These are phyloP conservation scores for Deladenus siricidicola DNA, from an alignment of 2,888 invertebrate genomes.

Conservation along the genomic window DNA sequence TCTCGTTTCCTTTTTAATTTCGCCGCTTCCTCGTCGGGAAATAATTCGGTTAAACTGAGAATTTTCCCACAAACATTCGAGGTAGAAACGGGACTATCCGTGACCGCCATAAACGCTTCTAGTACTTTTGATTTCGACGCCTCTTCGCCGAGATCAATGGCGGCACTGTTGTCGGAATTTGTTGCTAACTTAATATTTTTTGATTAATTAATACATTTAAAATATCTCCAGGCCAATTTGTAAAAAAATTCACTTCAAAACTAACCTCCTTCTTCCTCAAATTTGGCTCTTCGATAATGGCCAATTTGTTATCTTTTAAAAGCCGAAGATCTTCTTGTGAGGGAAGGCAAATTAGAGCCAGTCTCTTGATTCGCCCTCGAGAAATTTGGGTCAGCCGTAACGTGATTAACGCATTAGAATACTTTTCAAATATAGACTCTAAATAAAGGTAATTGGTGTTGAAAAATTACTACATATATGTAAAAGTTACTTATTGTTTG, in stretches of 20 bases:
- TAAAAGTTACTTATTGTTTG: no score
- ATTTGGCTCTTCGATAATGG: background rate
- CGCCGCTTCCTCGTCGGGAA: constrained; percentile 3
- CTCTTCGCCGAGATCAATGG: no score
- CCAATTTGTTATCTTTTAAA: background rate
- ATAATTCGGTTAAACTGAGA: constrained; percentile 6
- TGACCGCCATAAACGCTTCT: no score
- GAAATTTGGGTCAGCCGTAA: constrained; percentile 5
- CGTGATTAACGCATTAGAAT: constrained; percentile 13
- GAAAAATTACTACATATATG: no score
- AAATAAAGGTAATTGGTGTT: background rate
- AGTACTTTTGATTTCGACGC: no score
- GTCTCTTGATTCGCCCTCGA: constrained; percentile 3
- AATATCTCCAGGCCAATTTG: background rate
- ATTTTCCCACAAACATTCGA: background rate
- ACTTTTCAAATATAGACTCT: constrained; percentile 1
- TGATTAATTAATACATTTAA: no score
- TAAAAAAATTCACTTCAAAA: background rate
- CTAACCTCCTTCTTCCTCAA: background rate
- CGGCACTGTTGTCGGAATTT: no score
- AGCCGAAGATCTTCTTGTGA: constrained; percentile 2
- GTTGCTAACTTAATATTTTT: no score
- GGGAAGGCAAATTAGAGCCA: constrained; percentile 10
- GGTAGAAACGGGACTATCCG: background rate
- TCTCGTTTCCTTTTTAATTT: background rate